Evolutionary conservation across 2,797 vertebrate genomes (phyloP).

Genomic region (Microctenopoma steveboyesi): DNA sequence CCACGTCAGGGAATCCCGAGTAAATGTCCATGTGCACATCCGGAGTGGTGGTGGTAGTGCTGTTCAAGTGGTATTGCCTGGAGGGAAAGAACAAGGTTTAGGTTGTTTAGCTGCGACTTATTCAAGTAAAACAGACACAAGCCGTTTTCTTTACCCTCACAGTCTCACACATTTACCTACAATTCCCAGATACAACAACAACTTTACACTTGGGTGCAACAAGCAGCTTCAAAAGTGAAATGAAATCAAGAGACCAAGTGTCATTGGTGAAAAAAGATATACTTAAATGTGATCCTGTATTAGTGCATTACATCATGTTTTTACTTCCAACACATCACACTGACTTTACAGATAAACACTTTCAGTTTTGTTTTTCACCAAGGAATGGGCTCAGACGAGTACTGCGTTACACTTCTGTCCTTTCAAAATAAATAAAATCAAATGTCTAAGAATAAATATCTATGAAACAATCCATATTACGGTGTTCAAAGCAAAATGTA

Average conservation of each 20-base stretch:
- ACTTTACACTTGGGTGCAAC: neutral
- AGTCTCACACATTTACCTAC: neutral
- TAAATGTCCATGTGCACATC: conserved; percentile 82
- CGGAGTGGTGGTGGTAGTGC: conserved; percentile 68
- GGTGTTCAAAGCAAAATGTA: neutral
- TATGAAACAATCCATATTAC: neutral
- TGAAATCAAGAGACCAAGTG: neutral
- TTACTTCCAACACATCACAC: neutral
- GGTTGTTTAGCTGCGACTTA: conserved; percentile 1
- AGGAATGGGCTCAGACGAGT: neutral
- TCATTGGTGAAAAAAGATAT: neutral
- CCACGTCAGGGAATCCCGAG: conserved; percentile 80
- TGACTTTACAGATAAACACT: neutral
- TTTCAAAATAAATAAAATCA: neutral
- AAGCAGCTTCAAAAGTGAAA: neutral
- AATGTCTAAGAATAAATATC: neutral
- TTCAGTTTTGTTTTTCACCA: conserved; percentile 15
- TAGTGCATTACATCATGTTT: too few relatives aligned
- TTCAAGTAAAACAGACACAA: conserved; percentile 1
- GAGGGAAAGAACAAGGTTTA: conserved; percentile 19
- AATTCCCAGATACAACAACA: neutral
- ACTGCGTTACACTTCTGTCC: neutral
- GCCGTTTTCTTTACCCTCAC: conserved; percentile 1
- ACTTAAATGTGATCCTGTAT: neutral
- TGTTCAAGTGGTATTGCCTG: conserved; percentile 83